Conservation (phyloP, 2,797 vertebrate species). For the Neosilurus mollespiculum region DNA sequence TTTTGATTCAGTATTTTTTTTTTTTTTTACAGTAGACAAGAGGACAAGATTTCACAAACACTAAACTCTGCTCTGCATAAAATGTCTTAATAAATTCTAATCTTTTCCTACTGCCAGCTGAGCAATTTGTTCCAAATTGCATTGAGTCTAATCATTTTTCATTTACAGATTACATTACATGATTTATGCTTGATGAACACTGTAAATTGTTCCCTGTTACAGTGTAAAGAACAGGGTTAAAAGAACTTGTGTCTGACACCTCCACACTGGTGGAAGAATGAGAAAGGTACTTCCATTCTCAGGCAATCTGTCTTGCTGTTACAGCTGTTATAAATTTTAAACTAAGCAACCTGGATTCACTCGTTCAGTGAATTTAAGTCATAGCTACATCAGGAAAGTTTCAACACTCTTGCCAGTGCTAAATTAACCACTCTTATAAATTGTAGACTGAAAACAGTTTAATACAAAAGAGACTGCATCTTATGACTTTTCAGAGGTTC, state of each 20-base stretch:
- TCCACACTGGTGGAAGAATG: not conserved
- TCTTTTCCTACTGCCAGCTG: not conserved
- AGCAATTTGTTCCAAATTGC: not conserved
- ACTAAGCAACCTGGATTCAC: conserved; percentile 2
- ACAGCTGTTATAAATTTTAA: conserved; percentile 35
- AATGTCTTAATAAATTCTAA: not conserved
- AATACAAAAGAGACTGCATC: not conserved
- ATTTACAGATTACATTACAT: not conserved
- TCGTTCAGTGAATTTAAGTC: conserved; percentile 11
- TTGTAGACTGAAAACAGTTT: not conserved
- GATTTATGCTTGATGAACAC: not conserved
- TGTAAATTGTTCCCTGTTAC: not conserved
- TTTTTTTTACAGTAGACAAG: not conserved
- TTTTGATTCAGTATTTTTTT: not conserved
- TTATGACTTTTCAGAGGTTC: not conserved
- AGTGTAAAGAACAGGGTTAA: conserved; percentile 17
- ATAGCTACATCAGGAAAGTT: conserved; percentile 10
- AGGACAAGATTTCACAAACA: not conserved
- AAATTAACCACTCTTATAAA: not conserved
- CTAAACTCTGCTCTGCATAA: not conserved
- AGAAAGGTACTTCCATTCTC: not conserved
- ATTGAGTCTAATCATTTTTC: not conserved
- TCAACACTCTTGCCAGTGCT: not conserved
- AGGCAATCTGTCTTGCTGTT: conserved; percentile 17
- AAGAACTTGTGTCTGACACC: not conserved